Conservation (phyloP, 1,140 invertebrate species). For the Drosophila persimilis region DNA sequence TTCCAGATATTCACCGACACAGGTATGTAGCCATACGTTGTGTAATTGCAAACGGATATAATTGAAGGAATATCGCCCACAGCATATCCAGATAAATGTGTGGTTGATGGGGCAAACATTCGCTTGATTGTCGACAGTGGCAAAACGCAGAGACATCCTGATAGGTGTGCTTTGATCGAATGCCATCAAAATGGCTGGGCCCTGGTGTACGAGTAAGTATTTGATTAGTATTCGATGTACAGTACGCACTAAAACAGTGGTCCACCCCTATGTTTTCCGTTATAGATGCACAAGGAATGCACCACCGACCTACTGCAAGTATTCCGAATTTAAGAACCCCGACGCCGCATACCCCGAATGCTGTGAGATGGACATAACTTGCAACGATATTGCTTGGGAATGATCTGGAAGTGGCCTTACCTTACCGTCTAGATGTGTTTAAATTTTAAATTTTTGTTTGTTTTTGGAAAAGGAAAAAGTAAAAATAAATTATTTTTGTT, state of each 20-base stretch:
- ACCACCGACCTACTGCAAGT: conserved; percentile 28
- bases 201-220: conserved; percentile 42
- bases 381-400: conserved; percentile 25
- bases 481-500: too few relatives aligned
- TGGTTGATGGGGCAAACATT: conserved; percentile 11
- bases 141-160: conserved; percentile 24
- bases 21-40: conserved; percentile 8
- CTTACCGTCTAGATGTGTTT: too few relatives aligned
- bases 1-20: conserved; percentile 25
- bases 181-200: conserved; percentile 57
- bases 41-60: background rate
- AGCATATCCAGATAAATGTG: conserved; percentile 37
- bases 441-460: too few relatives aligned
- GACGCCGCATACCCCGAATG: conserved; percentile 32
- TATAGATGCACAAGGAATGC: conserved; percentile 7
- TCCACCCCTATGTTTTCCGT: background rate
- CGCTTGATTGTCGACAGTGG: conserved; percentile 13
- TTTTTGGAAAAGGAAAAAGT: too few relatives aligned
- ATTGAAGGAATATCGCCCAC: conserved; percentile 10
- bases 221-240: background rate
- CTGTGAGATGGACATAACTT: conserved; percentile 28
- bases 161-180: conserved; percentile 34
- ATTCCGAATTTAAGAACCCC: conserved; percentile 5
- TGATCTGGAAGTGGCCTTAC: background rate
- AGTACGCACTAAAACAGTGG: background rate